Base-by-base conservation (phyloP, 2,888 invertebrate species). In the Rhamnusium bicolor region DNA sequence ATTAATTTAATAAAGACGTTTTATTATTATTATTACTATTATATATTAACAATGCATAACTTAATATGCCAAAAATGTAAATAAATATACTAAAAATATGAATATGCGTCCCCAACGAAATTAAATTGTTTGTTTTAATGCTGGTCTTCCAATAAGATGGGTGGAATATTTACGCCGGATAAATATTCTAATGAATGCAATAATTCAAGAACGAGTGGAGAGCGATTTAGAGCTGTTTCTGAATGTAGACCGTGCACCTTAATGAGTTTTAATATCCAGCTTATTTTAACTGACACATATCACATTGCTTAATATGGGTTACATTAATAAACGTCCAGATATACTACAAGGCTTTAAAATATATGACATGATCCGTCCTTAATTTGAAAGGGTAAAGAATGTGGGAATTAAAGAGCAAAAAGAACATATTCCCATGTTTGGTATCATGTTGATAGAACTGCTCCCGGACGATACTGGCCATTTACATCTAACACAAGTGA, bases 191-290 rank as follows among this genome's bases (percentile, higher is more conserved):
- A 58, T 58, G 58, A 58, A 58, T 19, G 58, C 32, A 58, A 58
- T 58, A 58, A 58, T 58, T 58, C 58, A 58, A 18, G 58, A 29
- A 32, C 32, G 58, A 58, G 58, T 58, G 32, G 58, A 58, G 32
- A 32, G 58, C 58, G 58, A 58, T 58, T 58, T 18, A n/a, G 58
- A 58, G 58, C 58, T 32, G 32, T 58, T 58, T 58, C 58, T 58
- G 58, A 18, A 58, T 58, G 32, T 19, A 29, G 58, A 58, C 58
- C 58, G 58, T 16, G 58, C 58, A 58, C 58, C 58, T 58, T 58
- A 58, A 58, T 58, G 58, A 58, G 58, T 58, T 58, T 58, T 58
- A 58, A 58, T 58, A 58, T 58, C 58, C 58, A 58, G 58, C 58
- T 58, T 58, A 58, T 58, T 58, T 32, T 32, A n/a, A 32, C 58